Conservation (phyloP, 2,113 vertebrate genomes). For the Gnathonemus echidnorhynchus region DNA sequence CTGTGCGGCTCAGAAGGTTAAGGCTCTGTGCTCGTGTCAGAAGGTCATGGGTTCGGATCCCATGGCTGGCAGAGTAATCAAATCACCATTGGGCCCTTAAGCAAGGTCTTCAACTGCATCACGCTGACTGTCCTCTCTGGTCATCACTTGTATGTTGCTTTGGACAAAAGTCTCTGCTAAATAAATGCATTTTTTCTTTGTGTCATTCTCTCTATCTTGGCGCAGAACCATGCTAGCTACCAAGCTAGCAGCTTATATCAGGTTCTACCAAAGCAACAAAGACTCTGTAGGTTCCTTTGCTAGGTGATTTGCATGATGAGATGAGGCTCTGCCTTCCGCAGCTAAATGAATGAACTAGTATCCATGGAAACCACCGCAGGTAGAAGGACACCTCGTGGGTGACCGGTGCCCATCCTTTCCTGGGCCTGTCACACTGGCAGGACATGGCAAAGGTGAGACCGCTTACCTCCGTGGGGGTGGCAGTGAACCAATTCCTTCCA, state of each 20-base stretch:
- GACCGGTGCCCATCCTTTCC: constrained; percentile 31
- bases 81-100: neutral
- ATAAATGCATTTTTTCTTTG: neutral
- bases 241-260: constrained; percentile 86
- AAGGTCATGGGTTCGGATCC: neutral
- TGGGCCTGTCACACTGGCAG: constrained; percentile 89
- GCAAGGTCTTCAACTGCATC: neutral
- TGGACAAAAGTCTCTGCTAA: neutral
- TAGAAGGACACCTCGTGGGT: constrained; percentile 33
- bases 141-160: neutral
- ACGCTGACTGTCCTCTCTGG: neutral
- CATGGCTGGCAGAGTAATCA: neutral
- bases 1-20: neutral
- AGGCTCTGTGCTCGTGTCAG: neutral
- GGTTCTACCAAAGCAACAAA: constrained; percentile 98
- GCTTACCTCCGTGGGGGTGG: constrained; percentile 98
- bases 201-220: constrained; percentile 53
- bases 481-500: constrained; percentile 89
- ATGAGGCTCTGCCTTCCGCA: neutral
- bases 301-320: constrained; percentile 55
- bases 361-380: neutral
- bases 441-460: constrained; percentile 97
- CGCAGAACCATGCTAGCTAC: constrained; percentile 94
- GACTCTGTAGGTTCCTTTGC: constrained; percentile 97
- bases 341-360: neutral